Evolutionary conservation across 2,797 vertebrate genomes (phyloP).

Genomic region (Galago senegalensis): DNA sequence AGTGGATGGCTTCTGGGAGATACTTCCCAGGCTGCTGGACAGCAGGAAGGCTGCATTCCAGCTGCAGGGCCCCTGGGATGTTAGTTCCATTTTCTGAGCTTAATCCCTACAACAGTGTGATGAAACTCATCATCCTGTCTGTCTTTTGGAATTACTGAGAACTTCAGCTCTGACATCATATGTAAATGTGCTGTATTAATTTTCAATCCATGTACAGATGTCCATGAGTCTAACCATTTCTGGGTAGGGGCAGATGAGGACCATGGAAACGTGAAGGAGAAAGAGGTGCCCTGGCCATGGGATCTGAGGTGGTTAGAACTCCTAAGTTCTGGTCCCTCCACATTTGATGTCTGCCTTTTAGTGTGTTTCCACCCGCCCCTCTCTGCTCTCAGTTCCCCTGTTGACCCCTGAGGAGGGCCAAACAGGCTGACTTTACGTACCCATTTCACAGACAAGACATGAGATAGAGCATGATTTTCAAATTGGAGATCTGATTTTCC

Average conservation of each 20-base stretch:
- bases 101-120: neutral
- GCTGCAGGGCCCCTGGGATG: neutral
- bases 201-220: neutral
- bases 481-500: neutral
- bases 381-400: neutral
- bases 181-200: accelerated
- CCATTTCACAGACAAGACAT: neutral
- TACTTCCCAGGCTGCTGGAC: neutral
- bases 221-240: neutral
- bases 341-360: neutral
- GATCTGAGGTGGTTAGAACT: neutral
- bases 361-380: neutral
- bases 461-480: neutral
- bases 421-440: neutral
- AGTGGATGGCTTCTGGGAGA: neutral
- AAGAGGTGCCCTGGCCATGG: neutral
- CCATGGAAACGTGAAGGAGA: neutral
- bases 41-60: neutral
- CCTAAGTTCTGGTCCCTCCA: neutral
- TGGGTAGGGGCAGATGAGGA: neutral
- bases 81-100: neutral
- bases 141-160: neutral
- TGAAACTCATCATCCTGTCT: neutral
- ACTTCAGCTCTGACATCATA: neutral
- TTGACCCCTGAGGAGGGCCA: neutral